Evolutionary conservation across 2,113 vertebrate genomes (phyloP).

Genomic region (Cebidichthys violaceus): DNA sequence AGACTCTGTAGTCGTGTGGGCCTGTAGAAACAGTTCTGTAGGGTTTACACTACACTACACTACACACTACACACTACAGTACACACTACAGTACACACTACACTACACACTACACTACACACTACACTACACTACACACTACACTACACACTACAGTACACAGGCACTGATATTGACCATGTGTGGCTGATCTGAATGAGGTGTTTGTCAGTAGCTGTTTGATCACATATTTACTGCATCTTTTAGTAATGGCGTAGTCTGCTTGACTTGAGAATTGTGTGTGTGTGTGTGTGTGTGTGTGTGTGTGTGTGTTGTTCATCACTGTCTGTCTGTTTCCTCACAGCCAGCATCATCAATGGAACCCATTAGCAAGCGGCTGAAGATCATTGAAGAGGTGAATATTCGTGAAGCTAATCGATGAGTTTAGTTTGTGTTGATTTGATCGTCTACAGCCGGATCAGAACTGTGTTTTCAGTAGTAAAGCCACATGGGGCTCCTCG

Average conservation of each 20-base stretch:
- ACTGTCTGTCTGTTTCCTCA: not conserved
- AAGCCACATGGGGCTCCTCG: not conserved
- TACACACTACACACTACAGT: not conserved
- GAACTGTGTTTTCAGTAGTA: not conserved
- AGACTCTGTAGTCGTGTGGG: not conserved
- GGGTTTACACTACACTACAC: no score
- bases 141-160: not conserved
- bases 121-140: not conserved
- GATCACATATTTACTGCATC: not conserved
- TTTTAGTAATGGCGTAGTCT: no score
- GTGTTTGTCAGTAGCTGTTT: not conserved
- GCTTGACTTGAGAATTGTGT: not conserved
- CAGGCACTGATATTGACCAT: not conserved
- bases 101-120: not conserved
- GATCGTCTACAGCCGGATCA: not conserved
- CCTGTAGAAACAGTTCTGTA: no score
- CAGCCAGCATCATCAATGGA: constrained; percentile 86
- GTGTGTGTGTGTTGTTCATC: not conserved
- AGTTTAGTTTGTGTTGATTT: not conserved
- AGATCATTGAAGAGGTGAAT: constrained; percentile 94
- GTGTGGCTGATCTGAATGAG: not conserved
- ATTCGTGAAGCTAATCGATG: not conserved
- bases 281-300: no score
- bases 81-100: no score
- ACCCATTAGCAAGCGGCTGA: constrained; percentile 96